Evolutionary conservation across 2,888 invertebrate genomes (phyloP).

Genomic region (Sisyra terminalis): DNA sequence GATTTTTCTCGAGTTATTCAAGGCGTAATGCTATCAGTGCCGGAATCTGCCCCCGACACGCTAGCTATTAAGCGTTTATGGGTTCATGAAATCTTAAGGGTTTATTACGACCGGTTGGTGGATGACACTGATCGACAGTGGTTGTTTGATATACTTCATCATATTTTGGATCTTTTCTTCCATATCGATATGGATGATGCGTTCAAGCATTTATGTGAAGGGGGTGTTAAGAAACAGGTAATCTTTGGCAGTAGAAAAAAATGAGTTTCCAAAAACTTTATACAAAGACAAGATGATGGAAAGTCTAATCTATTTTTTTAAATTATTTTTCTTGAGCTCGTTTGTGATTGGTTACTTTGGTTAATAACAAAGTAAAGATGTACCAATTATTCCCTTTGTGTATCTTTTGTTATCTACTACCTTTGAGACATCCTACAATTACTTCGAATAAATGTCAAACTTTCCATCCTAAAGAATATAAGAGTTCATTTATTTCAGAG

Average conservation of each 20-base stretch:
- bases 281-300: no score
- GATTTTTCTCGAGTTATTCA: constrained; percentile 88
- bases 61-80: constrained; percentile 79
- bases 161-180: constrained; percentile 38
- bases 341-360: no score
- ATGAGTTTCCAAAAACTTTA: no score
- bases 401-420: no score
- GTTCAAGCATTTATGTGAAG: constrained; percentile 44
- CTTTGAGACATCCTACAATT: no score
- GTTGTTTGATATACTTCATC: constrained; percentile 57
- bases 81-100: constrained; percentile 86
- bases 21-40: constrained; percentile 82
- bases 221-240: constrained; percentile 1
- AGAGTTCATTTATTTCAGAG: no score
- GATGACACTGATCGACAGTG: constrained; percentile 67
- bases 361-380: no score
- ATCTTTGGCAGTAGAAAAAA: background rate
- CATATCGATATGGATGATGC: constrained; percentile 51
- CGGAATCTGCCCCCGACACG: constrained; percentile 77
- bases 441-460: no score
- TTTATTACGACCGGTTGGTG: constrained; percentile 82
- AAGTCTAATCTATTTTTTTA: no score
- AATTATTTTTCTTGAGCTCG: no score
- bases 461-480: no score
- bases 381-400: no score